Evolutionary conservation across 2,797 vertebrate genomes (phyloP).

Genomic region (Myotis planiceps): DNA sequence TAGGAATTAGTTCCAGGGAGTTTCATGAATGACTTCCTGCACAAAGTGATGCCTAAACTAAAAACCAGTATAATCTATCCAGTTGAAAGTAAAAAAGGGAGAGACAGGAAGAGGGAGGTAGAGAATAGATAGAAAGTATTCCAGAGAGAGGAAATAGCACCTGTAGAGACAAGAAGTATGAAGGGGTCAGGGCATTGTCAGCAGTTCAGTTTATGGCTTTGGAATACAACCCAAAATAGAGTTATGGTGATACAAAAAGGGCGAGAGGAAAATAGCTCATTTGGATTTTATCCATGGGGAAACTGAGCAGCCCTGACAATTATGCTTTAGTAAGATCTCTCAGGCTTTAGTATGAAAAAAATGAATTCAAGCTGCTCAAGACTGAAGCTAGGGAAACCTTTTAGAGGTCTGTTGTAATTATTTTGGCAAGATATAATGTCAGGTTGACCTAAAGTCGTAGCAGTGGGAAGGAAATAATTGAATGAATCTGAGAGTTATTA

Average conservation of each 20-base stretch:
- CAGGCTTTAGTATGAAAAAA: neutral
- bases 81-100: neutral
- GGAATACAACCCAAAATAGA: neutral
- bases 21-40: neutral
- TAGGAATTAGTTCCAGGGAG: neutral
- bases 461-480: neutral
- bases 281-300: neutral
- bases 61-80: neutral
- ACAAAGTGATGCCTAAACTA: neutral
- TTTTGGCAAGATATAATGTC: constrained; percentile 16
- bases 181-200: neutral
- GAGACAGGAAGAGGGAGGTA: neutral
- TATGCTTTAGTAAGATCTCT: neutral
- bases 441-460: constrained; percentile 20
- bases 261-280: neutral
- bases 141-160: neutral
- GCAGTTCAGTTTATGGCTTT: neutral
- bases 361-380: neutral
- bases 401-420: constrained; percentile 1
- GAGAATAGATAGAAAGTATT: neutral
- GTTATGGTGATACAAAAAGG: neutral
- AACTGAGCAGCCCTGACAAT: neutral
- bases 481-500: neutral
- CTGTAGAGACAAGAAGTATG: neutral
- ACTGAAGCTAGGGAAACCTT: neutral